Conservation (phyloP, 2,888 invertebrate genomes). For the Caenorhabditis sulstoni region DNA sequence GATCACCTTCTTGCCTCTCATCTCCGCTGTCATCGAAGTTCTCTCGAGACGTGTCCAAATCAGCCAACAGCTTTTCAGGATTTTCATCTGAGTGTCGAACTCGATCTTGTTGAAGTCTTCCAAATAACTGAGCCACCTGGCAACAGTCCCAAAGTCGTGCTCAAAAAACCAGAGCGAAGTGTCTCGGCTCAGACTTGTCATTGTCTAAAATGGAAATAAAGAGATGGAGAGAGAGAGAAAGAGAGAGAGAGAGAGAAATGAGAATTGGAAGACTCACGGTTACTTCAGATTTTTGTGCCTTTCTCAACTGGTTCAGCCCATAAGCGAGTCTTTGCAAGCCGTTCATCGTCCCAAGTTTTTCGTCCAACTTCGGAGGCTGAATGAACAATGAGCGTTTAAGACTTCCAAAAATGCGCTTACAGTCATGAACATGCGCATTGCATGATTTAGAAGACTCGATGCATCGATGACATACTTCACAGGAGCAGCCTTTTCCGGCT, state of each 20-base stretch:
- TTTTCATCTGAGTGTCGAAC: neutral
- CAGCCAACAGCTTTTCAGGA: conserved; percentile 11
- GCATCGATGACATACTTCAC: conserved; percentile 1
- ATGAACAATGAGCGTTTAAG: neutral
- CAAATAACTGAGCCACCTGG: conserved; percentile 12
- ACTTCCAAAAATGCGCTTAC: neutral
- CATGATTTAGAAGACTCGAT: neutral
- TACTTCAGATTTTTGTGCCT: neutral
- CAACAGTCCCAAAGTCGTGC: conserved; percentile 1
- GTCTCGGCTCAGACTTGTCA: neutral
- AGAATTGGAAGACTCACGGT: neutral
- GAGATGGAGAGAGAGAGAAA: too few relatives aligned
- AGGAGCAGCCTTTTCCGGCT: neutral
- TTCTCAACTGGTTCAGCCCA: neutral
- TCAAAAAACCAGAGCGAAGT: conserved; percentile 5
- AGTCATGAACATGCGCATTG: neutral
- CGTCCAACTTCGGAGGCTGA: neutral
- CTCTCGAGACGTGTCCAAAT: conserved; percentile 3
- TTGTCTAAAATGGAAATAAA: neutral
- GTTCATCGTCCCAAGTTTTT: neutral
- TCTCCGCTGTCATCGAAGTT: conserved; percentile 4
- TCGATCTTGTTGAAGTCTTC: conserved; percentile 7
- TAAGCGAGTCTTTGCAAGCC: neutral
- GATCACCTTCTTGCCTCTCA: neutral
- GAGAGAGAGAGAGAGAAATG: too few relatives aligned